Evolutionary conservation across 1,140 invertebrate species (phyloP).

Genomic region (Fopius arisanus): DNA sequence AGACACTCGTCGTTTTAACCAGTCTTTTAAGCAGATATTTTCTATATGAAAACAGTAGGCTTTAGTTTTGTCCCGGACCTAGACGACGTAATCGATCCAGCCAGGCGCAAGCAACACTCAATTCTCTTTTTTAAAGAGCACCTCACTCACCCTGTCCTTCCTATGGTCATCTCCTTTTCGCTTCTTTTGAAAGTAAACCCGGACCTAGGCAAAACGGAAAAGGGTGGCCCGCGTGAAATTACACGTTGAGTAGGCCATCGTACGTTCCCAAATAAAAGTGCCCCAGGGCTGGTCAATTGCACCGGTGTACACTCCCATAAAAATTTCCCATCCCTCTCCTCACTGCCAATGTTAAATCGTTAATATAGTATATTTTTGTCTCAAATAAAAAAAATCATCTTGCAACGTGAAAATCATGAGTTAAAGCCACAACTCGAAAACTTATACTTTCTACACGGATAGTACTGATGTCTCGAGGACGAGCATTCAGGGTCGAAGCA

Average conservation of each 20-base stretch:
- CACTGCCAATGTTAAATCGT: neutral
- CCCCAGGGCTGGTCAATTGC: neutral
- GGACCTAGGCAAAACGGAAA: conserved; percentile 15
- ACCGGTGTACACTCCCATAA: neutral
- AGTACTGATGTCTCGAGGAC: conserved; percentile 5
- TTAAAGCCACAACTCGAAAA: neutral
- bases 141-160: neutral
- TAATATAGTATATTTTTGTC: neutral
- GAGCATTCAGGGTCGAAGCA: conserved; percentile 11
- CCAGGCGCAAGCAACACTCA: neutral
- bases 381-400: neutral
- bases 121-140: neutral
- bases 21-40: neutral
- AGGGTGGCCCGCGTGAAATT: conserved; percentile 13
- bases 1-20: neutral
- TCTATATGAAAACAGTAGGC: neutral
- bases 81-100: conserved; percentile 2
- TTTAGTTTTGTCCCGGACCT: conserved; percentile 14
- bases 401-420: neutral
- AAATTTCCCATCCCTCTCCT: neutral
- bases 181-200: conserved; percentile 12
- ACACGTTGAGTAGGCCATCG: neutral
- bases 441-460: neutral
- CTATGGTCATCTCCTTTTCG: neutral
- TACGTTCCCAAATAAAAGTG: neutral